A percentile compares a stretch with the other conserved stretches of the same genome.
Conservation (phyloP, 1,140 invertebrate species). For the Grapholita molesta region DNA sequence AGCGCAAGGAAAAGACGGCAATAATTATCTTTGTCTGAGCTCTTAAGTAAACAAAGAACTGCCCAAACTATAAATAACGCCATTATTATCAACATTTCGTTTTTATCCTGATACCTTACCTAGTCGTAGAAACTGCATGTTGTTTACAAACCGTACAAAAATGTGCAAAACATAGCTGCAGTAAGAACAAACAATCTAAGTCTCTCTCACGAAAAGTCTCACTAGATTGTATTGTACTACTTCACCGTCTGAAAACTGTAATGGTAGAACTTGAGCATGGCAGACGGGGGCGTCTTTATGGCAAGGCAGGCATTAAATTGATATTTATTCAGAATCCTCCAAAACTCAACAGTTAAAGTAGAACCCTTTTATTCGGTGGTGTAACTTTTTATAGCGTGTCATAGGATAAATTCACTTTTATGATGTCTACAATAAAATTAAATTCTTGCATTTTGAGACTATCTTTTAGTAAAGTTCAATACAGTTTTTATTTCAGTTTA, state of each 20-base stretch:
- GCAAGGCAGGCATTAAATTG: conserved; percentile 40
- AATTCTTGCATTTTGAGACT: no score
- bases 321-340: conserved; percentile 37
- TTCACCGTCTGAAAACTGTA: conserved; percentile 32
- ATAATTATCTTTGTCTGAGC: no score
- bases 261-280: conserved; percentile 35
- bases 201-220: not conserved
- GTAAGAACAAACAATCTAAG: not conserved
- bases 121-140: no score
- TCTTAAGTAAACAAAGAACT: no score
- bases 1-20: no score
- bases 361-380: not conserved
- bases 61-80: no score
- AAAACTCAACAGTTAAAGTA: conserved; percentile 22
- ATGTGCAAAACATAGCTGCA: no score
- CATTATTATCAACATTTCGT: no score
- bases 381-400: not conserved
- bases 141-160: no score
- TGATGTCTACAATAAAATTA: not conserved
- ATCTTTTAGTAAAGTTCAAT: no score
- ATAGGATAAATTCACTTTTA: not conserved
- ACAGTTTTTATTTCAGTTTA: no score
- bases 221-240: conserved; percentile 21
- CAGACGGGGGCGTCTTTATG: conserved; percentile 45
- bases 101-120: not conserved